A percentile compares a stretch with the other conserved stretches of the same genome.
These are phyloP conservation scores for Cancer borealis DNA, from an alignment of 2,888 invertebrate genomes.

Conservation along the genomic window DNA sequence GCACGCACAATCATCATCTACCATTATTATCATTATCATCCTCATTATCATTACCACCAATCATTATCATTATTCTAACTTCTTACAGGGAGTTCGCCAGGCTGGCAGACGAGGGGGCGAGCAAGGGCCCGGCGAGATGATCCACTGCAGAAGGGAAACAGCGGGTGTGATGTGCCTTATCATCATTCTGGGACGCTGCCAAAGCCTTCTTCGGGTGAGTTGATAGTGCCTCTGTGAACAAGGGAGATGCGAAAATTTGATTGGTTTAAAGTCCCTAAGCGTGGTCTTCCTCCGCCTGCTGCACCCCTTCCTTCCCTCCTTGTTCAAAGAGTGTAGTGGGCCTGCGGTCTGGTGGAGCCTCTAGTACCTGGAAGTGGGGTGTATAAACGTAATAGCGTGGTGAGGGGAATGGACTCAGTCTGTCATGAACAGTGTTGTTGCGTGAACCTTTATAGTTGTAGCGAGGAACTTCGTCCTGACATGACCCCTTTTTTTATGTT, in stretches of 20 bases:
- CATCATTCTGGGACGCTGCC: conserved; percentile 1
- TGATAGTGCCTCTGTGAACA: neutral
- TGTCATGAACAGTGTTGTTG: no score
- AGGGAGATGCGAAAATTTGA: neutral
- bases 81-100: conserved; percentile 13
- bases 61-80: neutral
- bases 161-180: neutral
- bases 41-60: neutral
- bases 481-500: no score
- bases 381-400: neutral
- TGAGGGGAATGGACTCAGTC: neutral
- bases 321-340: no score
- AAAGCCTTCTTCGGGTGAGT: neutral
- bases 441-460: no score
- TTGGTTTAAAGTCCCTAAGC: neutral
- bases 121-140: neutral
- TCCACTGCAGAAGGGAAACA: neutral
- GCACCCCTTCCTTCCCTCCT: neutral
- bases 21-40: neutral
- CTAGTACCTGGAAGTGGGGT: neutral
- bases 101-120: neutral
- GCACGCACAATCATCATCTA: neutral
- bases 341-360: neutral
- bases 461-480: no score
- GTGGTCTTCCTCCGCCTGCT: neutral